Percentiles rank a stretch among this genome's conserved stretches.
Evolutionary conservation across 2,113 vertebrate species (phyloP).

Genomic region (Carollia perspicillata): DNA sequence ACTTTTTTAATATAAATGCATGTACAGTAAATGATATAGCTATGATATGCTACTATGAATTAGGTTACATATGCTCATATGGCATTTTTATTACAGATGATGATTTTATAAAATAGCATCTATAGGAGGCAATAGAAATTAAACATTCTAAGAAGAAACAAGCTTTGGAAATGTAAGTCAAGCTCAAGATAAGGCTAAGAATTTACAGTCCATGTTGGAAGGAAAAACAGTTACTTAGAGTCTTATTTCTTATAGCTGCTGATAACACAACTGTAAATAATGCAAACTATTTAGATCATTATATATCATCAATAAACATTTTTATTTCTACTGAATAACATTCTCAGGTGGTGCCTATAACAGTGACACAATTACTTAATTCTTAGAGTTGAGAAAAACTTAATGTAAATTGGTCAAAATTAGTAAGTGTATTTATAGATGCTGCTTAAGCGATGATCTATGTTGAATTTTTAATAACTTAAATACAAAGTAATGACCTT

Average conservation of each 20-base stretch:
- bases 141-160: background rate
- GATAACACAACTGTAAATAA: background rate
- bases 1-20: background rate
- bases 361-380: background rate
- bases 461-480: background rate
- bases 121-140: background rate
- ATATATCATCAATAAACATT: background rate
- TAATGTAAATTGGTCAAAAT: background rate
- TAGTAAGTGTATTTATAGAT: background rate
- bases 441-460: background rate
- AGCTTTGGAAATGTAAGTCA: background rate
- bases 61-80: background rate
- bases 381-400: background rate
- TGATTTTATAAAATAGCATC: background rate
- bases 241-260: background rate
- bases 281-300: background rate
- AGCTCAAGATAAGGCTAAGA: background rate
- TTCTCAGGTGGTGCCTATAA: background rate
- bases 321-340: background rate
- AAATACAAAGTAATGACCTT: background rate
- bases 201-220: background rate
- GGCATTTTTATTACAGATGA: background rate
- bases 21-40: background rate
- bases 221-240: background rate
- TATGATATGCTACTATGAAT: slow-evolving; percentile 19